Evolutionary conservation across 2,797 vertebrate genomes (phyloP).

Genomic region (Peromyscus nudipes): DNA sequence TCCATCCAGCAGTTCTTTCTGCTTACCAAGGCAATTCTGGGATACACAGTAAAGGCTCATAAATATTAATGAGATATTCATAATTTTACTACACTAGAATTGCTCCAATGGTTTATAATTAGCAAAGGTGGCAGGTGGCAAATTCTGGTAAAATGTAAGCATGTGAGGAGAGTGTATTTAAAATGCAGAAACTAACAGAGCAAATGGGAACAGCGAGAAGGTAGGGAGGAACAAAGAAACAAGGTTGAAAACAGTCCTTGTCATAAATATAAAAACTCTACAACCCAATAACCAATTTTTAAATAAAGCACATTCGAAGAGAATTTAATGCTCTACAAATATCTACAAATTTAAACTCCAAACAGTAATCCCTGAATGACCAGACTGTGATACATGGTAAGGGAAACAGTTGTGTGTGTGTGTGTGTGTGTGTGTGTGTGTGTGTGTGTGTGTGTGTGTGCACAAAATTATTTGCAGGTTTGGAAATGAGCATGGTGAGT

Average conservation of each 20-base stretch:
- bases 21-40: slow-evolving; percentile 43
- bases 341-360: slow-evolving; percentile 63
- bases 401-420: not conserved
- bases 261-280: slow-evolving; percentile 51
- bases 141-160: slow-evolving; percentile 59
- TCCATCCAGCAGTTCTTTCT: slow-evolving; percentile 53
- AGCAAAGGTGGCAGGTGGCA: slow-evolving; percentile 45
- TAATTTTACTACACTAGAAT: slow-evolving; percentile 60
- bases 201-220: slow-evolving; percentile 24
- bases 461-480: not conserved
- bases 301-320: slow-evolving; percentile 43
- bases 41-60: slow-evolving; percentile 31
- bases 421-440: too few relatives aligned
- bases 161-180: slow-evolving; percentile 7
- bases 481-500: not conserved
- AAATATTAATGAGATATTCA: slow-evolving; percentile 72
- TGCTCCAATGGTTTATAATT: slow-evolving; percentile 50
- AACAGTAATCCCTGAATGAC: slow-evolving; percentile 43
- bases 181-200: slow-evolving; percentile 55
- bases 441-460: accelerated
- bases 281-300: slow-evolving; percentile 29
- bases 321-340: not conserved
- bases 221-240: slow-evolving; percentile 28
- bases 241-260: slow-evolving; percentile 42
- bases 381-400: slow-evolving; percentile 27